These are phyloP conservation scores for Phasianus colchicus DNA, from an alignment of 2,113 vertebrate genomes.

Conservation along the genomic window DNA sequence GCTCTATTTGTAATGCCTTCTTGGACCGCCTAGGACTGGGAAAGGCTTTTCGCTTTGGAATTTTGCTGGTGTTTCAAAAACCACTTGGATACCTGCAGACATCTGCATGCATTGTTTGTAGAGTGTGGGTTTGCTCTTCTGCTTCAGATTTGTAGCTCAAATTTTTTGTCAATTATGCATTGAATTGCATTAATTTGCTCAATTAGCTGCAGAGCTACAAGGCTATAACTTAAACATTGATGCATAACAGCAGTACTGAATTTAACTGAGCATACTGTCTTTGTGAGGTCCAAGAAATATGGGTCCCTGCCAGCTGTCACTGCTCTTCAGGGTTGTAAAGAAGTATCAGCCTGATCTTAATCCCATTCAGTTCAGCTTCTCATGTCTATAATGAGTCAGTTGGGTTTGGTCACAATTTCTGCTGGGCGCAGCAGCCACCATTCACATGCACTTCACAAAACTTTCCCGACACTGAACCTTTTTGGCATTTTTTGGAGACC, in stretches of 20 bases:
- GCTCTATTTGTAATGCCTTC: not conserved
- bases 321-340: not conserved
- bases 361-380: not conserved
- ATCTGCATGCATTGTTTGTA: not conserved
- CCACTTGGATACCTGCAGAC: not conserved
- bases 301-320: not conserved
- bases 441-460: not conserved
- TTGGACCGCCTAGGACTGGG: not conserved
- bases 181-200: not conserved
- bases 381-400: not conserved
- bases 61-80: conserved; percentile 12
- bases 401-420: not conserved
- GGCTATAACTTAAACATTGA: not conserved
- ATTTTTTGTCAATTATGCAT: not conserved
- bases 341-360: not conserved
- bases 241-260: not conserved
- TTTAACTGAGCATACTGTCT: not conserved
- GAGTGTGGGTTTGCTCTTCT: conserved; percentile 26
- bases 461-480: not conserved
- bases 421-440: not conserved
- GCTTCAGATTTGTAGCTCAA: not conserved
- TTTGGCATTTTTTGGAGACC: not conserved
- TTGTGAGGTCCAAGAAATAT: not conserved
- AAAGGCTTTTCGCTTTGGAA: not conserved
- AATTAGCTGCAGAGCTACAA: not conserved